Evolutionary conservation across 1,140 invertebrate species (phyloP).

Genomic region (Drosophila obscura): DNA sequence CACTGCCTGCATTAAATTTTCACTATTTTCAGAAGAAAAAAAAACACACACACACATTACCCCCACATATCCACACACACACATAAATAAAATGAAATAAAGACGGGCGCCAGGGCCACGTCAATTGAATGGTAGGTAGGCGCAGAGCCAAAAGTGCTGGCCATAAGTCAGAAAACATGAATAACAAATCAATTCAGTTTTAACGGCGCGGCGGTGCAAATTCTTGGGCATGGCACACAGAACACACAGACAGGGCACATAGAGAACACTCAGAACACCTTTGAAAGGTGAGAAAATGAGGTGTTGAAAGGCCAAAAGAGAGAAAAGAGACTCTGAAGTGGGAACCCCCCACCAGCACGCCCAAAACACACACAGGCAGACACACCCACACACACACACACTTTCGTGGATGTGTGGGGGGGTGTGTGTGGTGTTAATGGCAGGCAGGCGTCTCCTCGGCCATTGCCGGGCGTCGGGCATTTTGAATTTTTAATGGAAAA

Average conservation of each 20-base stretch:
- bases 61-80: neutral
- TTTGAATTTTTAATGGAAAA: conserved; percentile 79
- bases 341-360: conserved; percentile 25
- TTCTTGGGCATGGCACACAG: conserved; percentile 53
- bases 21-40: conserved; percentile 49
- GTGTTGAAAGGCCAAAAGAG: conserved; percentile 67
- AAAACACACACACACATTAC: conserved; percentile 1
- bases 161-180: conserved; percentile 82
- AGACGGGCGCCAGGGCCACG: conserved; percentile 54
- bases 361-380: conserved; percentile 27
- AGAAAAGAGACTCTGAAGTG: conserved; percentile 44
- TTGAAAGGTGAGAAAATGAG: conserved; percentile 76
- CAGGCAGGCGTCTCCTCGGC: conserved; percentile 56
- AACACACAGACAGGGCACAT: conserved; percentile 25
- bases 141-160: conserved; percentile 74
- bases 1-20: conserved; percentile 71
- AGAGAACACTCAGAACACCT: conserved; percentile 26
- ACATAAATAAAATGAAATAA: conserved; percentile 41
- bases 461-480: conserved; percentile 65
- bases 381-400: conserved; percentile 3
- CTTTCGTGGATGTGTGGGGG: conserved; percentile 10
- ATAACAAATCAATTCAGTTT: conserved; percentile 82
- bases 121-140: conserved; percentile 72
- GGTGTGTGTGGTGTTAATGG: conserved; percentile 64
- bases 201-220: conserved; percentile 66